Conservation (phyloP, 2,797 vertebrate genomes). For the Melopsittacus undulatus region DNA sequence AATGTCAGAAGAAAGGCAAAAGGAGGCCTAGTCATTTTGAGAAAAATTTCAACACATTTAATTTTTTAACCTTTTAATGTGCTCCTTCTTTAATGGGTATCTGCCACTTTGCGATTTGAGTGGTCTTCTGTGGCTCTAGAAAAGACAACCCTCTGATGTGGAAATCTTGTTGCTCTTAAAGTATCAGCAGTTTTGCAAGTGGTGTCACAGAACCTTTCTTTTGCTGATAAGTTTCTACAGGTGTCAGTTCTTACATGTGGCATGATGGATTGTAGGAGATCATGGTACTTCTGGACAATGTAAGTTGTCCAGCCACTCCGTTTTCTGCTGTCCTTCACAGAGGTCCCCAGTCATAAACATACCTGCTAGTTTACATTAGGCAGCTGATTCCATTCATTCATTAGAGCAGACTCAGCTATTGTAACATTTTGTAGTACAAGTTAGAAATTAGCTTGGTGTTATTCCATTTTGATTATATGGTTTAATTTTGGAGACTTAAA, state of each 20-base stretch:
- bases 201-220: not conserved
- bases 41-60: not conserved
- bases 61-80: not conserved
- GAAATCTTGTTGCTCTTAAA: not conserved
- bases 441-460: not conserved
- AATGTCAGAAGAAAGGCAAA: not conserved
- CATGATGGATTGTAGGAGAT: not conserved
- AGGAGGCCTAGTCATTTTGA: not conserved
- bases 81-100: not conserved
- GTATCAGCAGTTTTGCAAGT: not conserved
- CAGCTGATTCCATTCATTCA: not conserved
- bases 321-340: not conserved
- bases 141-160: not conserved
- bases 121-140: not conserved
- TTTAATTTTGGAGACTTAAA: not conserved
- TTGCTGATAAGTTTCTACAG: not conserved
- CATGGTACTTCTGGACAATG: not conserved
- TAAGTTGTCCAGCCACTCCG: not conserved
- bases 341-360: not conserved
- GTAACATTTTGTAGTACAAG: not conserved
- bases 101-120: not conserved
- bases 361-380: not conserved
- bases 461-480: not conserved
- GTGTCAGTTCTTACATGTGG: not conserved
- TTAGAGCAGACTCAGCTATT: not conserved